Percentiles rank a stretch among this genome's conserved stretches.
Evolutionary conservation across 2,113 vertebrate species (phyloP).

Genomic region (Thamnophis sirtalis): DNA sequence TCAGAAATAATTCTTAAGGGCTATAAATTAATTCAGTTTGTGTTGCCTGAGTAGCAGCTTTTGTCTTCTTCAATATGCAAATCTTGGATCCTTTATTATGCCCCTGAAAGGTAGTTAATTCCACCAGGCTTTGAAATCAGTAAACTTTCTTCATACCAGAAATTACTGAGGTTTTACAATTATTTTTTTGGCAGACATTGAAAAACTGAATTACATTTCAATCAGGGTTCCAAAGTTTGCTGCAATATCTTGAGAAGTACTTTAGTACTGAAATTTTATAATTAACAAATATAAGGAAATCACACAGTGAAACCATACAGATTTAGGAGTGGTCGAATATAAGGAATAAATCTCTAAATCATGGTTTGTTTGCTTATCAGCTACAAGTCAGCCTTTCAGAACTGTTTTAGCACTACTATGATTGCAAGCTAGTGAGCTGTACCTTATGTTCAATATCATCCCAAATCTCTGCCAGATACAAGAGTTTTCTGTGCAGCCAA

Average conservation of each 20-base stretch:
- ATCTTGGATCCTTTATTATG: background rate
- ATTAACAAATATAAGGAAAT: background rate
- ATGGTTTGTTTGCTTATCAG: background rate
- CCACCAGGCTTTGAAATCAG: background rate
- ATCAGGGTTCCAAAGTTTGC: background rate
- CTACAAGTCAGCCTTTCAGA: background rate
- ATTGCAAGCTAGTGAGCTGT: background rate
- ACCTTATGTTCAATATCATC: background rate
- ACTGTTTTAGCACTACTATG: background rate
- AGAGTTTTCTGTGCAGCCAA: background rate
- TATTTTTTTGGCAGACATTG: conserved; percentile 2
- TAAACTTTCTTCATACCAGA: background rate
- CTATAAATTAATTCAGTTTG: background rate
- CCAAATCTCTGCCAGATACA: background rate
- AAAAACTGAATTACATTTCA: background rate
- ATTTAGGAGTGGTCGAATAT: background rate
- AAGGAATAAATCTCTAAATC: background rate
- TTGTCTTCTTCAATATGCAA: background rate
- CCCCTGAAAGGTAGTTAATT: conserved; percentile 12
- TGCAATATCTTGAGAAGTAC: background rate
- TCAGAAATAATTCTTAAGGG: background rate
- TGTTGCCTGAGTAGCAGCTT: background rate
- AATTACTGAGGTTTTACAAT: background rate
- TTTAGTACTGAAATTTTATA: background rate
- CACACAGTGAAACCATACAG: background rate